phyloP scores from a whole-genome alignment of 2,888 invertebrate species.

The Tubulanus polymorphus region DNA sequence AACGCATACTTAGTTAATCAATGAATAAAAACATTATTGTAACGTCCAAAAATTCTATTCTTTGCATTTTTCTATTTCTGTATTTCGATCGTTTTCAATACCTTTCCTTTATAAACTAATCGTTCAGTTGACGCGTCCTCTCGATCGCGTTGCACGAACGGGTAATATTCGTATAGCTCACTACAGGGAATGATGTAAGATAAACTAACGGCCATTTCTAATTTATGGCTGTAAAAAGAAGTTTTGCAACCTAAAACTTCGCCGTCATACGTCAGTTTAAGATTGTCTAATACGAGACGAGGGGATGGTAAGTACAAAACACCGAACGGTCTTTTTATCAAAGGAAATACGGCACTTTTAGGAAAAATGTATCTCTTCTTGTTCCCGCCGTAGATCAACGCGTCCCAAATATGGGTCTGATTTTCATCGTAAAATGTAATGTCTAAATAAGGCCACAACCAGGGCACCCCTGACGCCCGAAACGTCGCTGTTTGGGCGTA shows the following conservation, averaged over 20 bases:
- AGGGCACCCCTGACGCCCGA: not conserved
- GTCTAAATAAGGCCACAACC: constrained; percentile 3
- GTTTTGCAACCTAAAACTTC: not conserved
- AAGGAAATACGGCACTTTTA: constrained; percentile 3
- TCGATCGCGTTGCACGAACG: no score
- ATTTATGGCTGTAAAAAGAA: not conserved
- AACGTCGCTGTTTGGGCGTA: not conserved
- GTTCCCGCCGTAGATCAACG: not conserved
- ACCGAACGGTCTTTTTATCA: constrained; percentile 1
- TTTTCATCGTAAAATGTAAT: constrained; percentile 1
- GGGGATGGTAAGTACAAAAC: constrained; percentile 8
- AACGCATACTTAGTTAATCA: no score
- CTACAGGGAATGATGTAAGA: not conserved
- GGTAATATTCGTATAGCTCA: not conserved
- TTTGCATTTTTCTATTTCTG: no score
- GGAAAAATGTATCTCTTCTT: not conserved
- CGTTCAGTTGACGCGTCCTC: no score
- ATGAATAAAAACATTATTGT: no score
- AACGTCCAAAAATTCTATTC: no score
- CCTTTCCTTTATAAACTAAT: no score
- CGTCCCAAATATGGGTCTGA: not conserved
- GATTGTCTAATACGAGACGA: constrained; percentile 4
- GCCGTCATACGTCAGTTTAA: not conserved
- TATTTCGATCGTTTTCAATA: no score
- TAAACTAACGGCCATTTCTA: not conserved